These are phyloP conservation scores for Bryconaethiops microstoma DNA, from an alignment of 2,797 vertebrate species.

Conservation along the genomic window DNA sequence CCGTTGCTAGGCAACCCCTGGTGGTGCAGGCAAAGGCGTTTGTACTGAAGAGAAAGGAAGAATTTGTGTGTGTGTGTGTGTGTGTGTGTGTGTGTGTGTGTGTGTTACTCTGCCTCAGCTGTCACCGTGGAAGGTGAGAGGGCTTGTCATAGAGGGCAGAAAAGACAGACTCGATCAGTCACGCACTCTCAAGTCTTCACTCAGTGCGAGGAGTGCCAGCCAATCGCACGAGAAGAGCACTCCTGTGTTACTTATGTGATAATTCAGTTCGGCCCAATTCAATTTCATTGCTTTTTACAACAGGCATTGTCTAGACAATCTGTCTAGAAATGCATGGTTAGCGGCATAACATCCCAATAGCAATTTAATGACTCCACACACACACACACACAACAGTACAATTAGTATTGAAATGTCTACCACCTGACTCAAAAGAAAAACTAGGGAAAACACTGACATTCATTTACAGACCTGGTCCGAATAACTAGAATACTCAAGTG, in stretches of 20 bases:
- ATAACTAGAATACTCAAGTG: no score
- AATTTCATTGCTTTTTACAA: not conserved
- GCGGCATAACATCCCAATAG: no score
- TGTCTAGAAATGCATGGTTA: no score
- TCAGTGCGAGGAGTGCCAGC: not conserved
- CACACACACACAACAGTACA: no score
- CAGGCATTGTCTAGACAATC: no score
- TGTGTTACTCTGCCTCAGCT: constrained; percentile 35
- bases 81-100: constrained; percentile 23
- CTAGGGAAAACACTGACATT: no score
- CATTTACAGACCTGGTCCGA: no score
- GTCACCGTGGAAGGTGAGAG: constrained; percentile 46
- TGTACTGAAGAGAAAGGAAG: constrained; percentile 20
- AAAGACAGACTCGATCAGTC: constrained; percentile 37
- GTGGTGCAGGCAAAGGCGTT: constrained; percentile 32
- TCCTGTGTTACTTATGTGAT: not conserved
- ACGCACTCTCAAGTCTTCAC: constrained; percentile 23
- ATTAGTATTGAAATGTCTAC: no score
- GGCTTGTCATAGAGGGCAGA: constrained; percentile 41
- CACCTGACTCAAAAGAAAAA: no score
- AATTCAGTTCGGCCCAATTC: not conserved
- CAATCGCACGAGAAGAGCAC: not conserved
- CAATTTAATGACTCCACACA: no score
- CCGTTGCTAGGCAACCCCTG: constrained; percentile 77
- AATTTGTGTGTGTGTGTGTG: constrained; percentile 8